Percentiles rank a stretch among this genome's conserved stretches.
phyloP scores from a whole-genome alignment of 2,797 vertebrate species.

The Pagetopsis macropterus region DNA sequence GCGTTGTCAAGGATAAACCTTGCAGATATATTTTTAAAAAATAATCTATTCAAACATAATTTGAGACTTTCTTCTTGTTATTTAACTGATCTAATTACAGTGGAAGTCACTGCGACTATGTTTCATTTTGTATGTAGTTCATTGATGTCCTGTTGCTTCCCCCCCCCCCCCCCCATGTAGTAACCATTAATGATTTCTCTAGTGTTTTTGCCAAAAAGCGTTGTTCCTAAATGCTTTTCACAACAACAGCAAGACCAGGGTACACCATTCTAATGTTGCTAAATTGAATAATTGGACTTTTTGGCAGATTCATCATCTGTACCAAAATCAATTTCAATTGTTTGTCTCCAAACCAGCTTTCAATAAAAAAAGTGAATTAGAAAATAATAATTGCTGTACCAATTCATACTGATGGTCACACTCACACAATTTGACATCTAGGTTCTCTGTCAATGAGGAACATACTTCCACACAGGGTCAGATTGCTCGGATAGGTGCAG shows the following conservation, averaged over 20 bases:
- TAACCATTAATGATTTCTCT: too few species aligned
- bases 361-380: background rate
- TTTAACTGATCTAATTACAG: background rate
- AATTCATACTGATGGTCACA: background rate
- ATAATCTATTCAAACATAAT: background rate
- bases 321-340: background rate
- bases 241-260: background rate
- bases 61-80: background rate
- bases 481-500: slow-evolving; percentile 4
- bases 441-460: background rate
- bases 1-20: background rate
- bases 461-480: background rate
- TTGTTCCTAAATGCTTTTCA: too few species aligned
- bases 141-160: background rate
- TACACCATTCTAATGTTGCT: background rate
- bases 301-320: background rate
- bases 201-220: too few species aligned
- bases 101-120: background rate
- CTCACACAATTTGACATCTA: background rate
- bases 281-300: background rate
- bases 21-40: background rate
- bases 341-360: background rate
- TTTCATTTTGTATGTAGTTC: background rate
- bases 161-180: background rate
- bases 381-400: background rate